Percentiles rank a stretch among this genome's conserved stretches.
These are phyloP conservation scores for Pachyrhynchus sulphureomaculatus DNA, from an alignment of 1,140 invertebrate species.

Conservation along the genomic window DNA sequence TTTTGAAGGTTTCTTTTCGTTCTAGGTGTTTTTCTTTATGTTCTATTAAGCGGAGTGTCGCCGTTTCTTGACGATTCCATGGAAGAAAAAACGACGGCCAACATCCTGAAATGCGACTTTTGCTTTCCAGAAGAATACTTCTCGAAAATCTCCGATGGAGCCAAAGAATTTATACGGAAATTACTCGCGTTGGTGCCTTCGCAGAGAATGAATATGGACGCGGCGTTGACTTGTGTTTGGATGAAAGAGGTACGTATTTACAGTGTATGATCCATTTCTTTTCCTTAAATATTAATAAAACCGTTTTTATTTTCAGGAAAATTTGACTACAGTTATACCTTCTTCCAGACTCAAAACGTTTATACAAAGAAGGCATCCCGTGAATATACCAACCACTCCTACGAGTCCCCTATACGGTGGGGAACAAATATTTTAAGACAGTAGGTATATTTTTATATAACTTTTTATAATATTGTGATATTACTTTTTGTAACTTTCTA, in stretches of 20 bases:
- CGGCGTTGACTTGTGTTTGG: constrained; percentile 62
- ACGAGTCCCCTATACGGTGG: constrained; percentile 38
- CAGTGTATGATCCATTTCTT: neutral
- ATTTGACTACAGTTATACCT: constrained; percentile 35
- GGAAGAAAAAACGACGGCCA: constrained; percentile 80
- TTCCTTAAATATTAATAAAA: neutral
- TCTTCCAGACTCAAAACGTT: constrained; percentile 46
- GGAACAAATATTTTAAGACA: constrained; percentile 32
- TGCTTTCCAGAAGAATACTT: constrained; percentile 84
- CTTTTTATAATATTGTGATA: constrained; percentile 3
- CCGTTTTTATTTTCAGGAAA: constrained; percentile 31
- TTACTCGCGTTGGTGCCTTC: constrained; percentile 64
- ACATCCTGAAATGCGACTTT: constrained; percentile 80
- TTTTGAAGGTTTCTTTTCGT: constrained; percentile 1
- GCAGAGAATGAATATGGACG: constrained; percentile 57
- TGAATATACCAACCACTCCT: constrained; percentile 37
- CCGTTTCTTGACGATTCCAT: constrained; percentile 81
- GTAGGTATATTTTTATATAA: too few relatives aligned
- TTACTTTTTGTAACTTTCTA: neutral
- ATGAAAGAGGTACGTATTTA: constrained; percentile 58
- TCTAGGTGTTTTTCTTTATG: constrained; percentile 73
- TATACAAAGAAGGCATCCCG: constrained; percentile 47
- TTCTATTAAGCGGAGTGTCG: constrained; percentile 72
- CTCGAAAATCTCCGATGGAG: constrained; percentile 66
- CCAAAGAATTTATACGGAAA: constrained; percentile 65